These are phyloP conservation scores for Pseudomugil tenellus DNA, from an alignment of 2,797 vertebrate species.

Conservation along the genomic window DNA sequence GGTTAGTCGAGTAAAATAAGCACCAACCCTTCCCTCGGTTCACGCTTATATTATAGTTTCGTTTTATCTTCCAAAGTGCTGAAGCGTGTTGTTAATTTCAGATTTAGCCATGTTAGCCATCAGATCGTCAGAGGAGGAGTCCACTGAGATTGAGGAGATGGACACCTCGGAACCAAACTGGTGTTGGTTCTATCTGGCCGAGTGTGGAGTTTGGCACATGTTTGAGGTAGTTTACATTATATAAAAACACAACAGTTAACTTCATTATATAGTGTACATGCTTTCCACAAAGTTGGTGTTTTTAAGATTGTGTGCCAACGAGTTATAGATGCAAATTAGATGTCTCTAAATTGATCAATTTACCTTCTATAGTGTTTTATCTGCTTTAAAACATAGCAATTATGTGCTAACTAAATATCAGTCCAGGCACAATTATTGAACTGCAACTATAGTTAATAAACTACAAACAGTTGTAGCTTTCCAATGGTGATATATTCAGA, in stretches of 20 bases:
- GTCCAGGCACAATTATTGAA: neutral
- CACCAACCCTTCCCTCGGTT: too few relatives aligned
- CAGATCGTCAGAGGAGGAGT: constrained; percentile 81
- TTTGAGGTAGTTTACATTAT: constrained; percentile 87
- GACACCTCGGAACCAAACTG: constrained; percentile 94
- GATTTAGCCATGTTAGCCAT: constrained; percentile 76
- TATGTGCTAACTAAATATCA: neutral
- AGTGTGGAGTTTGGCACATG: constrained; percentile 98
- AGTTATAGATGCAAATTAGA: neutral
- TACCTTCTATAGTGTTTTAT: neutral
- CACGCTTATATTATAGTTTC: neutral
- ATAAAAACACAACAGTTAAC: constrained; percentile 3
- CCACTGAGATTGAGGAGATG: constrained; percentile 89
- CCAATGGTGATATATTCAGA: neutral
- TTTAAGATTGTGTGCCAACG: neutral
- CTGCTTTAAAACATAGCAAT: neutral
- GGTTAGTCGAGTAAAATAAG: constrained; percentile 14
- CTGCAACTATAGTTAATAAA: neutral
- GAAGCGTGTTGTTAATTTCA: constrained; percentile 40
- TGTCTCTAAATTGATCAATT: neutral
- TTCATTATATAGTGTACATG: neutral
- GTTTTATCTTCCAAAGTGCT: constrained; percentile 13
- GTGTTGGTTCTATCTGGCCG: constrained; percentile 98
- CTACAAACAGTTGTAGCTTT: neutral
- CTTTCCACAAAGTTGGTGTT: neutral